Evolutionary conservation across 1,140 invertebrate genomes (phyloP), one percentile per base, ranked within the genome.

Genomic region (Drosophila repletoides): DNA sequence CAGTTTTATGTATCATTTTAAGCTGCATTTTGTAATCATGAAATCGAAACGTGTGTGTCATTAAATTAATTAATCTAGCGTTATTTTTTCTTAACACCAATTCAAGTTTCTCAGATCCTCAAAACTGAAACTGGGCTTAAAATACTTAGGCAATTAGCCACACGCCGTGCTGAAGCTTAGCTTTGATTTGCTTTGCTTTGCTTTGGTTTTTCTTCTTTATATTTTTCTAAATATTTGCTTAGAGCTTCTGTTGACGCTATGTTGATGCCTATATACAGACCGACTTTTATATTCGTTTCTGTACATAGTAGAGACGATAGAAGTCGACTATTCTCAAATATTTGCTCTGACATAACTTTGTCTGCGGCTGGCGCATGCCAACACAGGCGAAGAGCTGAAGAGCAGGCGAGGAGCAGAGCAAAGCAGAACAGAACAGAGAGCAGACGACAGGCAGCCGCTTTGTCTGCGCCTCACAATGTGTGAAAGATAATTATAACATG

Each of bases 341-440:
- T 84, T 84, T 84, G 79, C 79, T 52, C 70, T 84, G 80, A 86
- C 79, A 84, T 84, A 84, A 86, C 79, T 86, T 86, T 75, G 80
- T 86, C 79, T 84, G 79, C 59, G 79, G 70, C 80, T 84, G 80
- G 74, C 79, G 72, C 48, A 61, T 53, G 70, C 71, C 76, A 66
- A 60, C 28, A 21, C 26, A 7, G 21, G 45, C 49, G 53, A 43
- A 26, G 31, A 29, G 36, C 34, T 17, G 43, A n/a, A 34, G 12
- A 49, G 31, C 3, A 46, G 26, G 26, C 15, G 43, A 12, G 31
- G 12, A 14, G 24, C 22, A 31, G n/a, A n/a, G n/a, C n/a, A n/a
- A n/a, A n/a, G n/a, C n/a, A n/a, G n/a, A n/a, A n/a, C n/a, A n/a
- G n/a, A n/a, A n/a, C n/a, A n/a, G n/a, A n/a, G n/a, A n/a, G 56